These are phyloP conservation scores for Rhogogaster chlorosoma DNA, from an alignment of 2,888 invertebrate species.

Conservation along the genomic window DNA sequence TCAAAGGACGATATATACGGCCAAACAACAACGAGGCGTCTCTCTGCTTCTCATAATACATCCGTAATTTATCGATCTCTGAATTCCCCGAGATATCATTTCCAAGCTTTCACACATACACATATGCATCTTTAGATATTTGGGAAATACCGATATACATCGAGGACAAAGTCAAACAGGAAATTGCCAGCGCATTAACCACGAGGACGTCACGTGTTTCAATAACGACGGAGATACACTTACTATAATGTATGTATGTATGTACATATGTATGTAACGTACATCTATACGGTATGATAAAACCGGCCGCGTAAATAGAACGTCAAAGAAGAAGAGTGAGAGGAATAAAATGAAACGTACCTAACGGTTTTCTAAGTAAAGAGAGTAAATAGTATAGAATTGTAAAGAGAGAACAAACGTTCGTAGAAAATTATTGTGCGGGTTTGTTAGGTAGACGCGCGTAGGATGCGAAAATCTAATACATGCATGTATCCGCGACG, in stretches of 20 bases:
- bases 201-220: constrained; percentile 31
- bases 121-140: background rate
- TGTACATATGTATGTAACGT: background rate
- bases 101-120: background rate
- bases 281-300: constrained; percentile 7
- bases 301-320: constrained; percentile 32
- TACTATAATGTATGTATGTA: background rate
- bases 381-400: background rate
- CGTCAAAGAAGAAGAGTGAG: background rate
- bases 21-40: background rate
- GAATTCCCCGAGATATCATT: background rate
- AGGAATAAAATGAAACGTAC: background rate
- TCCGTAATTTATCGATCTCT: background rate
- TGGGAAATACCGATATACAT: constrained; percentile 4
- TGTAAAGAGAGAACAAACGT: constrained; percentile 2
- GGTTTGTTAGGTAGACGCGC: background rate
- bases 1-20: background rate
- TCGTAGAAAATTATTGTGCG: background rate
- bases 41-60: background rate
- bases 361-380: background rate
- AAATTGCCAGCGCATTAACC: constrained; percentile 44
- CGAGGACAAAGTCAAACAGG: constrained; percentile 32
- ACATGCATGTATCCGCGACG: background rate
- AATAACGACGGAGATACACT: background rate
- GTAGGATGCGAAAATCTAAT: constrained; percentile 24